Evolutionary conservation across 2,113 vertebrate species (phyloP), one percentile per base, ranked within the genome.

Genomic region (Oreochromis spilurus): DNA sequence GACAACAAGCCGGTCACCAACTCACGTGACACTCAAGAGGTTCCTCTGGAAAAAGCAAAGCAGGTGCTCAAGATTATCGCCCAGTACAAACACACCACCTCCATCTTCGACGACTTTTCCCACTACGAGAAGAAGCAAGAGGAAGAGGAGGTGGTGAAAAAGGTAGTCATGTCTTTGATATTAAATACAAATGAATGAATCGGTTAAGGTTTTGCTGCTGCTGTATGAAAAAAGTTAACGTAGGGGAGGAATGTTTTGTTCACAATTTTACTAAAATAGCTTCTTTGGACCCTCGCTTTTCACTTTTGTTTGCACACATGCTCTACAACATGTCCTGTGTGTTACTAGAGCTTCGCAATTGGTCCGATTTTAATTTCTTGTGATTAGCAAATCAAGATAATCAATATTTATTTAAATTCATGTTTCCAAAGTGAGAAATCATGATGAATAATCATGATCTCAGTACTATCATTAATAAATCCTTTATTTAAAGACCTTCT

Each of bases 1-100:
- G 99, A 99, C 97, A 98, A 99, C 97, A 99, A 99, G 96, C 99
- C 99, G 0, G 99, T 99, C 93, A 99, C 99, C 97, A 99, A 99
- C 97, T 99, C 99, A 0, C 98, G 99, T 4, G 99, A 99, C 93
- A 99, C 99, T 31, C 98, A 99, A 95, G 99, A 99, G 97, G 99
- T 99, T 95, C 98, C 98, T 92, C 95, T 99, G 96, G 98, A 99
- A 88, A 99, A 99, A 96, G 98, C 98, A 2, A 98, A 98, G 95
- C 98, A 99, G 96, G 98, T 99, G 97, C 97, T 99, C 91, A 98
- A 97, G 95, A 98, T 99, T 84, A 99, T 99, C 89, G 97, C 98
- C 84, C 97, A 97, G 95, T 99, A 98, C 96, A 98, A 97, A 96
- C 98, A 99, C 97, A 98, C 97, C 86, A 99, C 98, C 96, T 99